Evolutionary conservation across 2,113 vertebrate genomes (phyloP), one percentile per base, ranked within the genome.

Genomic region (Phaethornis superciliosus): DNA sequence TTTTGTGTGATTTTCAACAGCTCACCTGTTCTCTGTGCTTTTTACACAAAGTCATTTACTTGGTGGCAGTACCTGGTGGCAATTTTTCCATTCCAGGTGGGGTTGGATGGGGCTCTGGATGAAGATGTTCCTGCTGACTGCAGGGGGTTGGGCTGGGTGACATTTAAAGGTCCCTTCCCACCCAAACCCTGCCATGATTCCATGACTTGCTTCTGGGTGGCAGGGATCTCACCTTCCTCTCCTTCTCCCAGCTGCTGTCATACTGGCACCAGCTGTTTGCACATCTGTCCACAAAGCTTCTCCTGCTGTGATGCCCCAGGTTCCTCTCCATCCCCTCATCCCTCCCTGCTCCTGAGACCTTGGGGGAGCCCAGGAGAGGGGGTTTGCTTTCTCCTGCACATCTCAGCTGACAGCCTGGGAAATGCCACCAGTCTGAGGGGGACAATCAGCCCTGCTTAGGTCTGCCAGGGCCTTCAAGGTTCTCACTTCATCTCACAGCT

Each of bases 1-100:
- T 92, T 96, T 96, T 95, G 80, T 96, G 60, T 63, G 82, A 91
- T 97, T 94, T 96, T 89, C 70, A 75, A 79, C 89, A 88, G 81
- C 87, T 96, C 81, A 89, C 94, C 94, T 95, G 74, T 89, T 93
- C 94, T 78, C 68, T 65, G 85, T 71, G 87, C 89, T 81, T 51
- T 54, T 40, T 72, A 91, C 56, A 40, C 37, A 96, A 95, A 69
- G 71, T 91, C 77, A 94, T 96, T 95, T 92, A 89, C 89, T 88
- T 63, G 87, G 87, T 58, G 82, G 86, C 84, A 88, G 96, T 88
- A 86, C 37, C 37, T 37, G 37, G 37, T 37, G 37, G 37, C 37
- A 37, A 37, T 37, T 37, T 37, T 20, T 21, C 46, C 51, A 27
- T 52, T 26, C 51, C 24, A 52, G 51, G 51, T 26, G 24, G 27